These are phyloP conservation scores for Rhinoderma darwinii DNA, from an alignment of 2,113 vertebrate species.

Conservation along the genomic window DNA sequence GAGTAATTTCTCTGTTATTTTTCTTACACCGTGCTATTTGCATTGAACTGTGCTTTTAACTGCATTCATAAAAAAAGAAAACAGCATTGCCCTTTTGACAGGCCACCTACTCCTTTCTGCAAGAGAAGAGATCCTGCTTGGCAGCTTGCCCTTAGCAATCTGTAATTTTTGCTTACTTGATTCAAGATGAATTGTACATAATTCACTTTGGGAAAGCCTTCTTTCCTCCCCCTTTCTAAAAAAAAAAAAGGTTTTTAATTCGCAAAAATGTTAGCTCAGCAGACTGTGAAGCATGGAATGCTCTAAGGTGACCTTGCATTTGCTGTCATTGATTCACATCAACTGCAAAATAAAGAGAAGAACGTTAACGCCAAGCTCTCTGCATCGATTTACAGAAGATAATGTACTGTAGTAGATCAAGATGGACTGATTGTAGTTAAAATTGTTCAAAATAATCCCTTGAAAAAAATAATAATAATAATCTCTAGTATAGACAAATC, in stretches of 20 bases:
- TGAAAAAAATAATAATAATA: too few species aligned
- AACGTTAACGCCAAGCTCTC: not conserved
- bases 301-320: slow-evolving; percentile 47
- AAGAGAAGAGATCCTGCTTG: slow-evolving; percentile 53
- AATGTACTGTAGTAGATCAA: too few species aligned
- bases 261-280: not conserved
- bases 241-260: slow-evolving; percentile 62
- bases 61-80: slow-evolving; percentile 46
- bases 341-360: slow-evolving; percentile 18
- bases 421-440: too few species aligned
- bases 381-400: not conserved
- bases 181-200: slow-evolving; percentile 46
- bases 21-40: slow-evolving; percentile 25
- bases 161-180: slow-evolving; percentile 58
- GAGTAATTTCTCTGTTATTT: not conserved
- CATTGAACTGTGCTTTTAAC: slow-evolving; percentile 37
- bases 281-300: slow-evolving; percentile 38
- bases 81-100: slow-evolving; percentile 48
- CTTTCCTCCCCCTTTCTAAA: slow-evolving; percentile 42
- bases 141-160: slow-evolving; percentile 60
- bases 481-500: too few species aligned
- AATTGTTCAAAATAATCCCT: too few species aligned
- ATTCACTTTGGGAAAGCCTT: slow-evolving; percentile 50
- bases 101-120: slow-evolving; percentile 41
- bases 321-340: slow-evolving; percentile 5